Evolutionary conservation across 2,113 vertebrate species (phyloP).

Genomic region (Alligator sinensis): DNA sequence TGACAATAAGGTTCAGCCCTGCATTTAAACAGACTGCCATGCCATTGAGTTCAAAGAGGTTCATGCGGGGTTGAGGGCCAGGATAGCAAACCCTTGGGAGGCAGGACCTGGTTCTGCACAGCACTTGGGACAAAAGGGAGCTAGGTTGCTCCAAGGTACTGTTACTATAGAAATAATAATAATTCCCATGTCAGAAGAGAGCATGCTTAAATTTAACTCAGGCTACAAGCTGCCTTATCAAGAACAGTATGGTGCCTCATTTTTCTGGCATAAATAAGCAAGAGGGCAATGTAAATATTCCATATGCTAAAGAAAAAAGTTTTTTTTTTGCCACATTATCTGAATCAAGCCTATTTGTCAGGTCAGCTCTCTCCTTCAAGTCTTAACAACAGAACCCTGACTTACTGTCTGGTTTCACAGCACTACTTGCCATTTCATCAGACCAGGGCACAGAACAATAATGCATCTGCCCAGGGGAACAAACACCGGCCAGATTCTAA

Average conservation of each 20-base stretch:
- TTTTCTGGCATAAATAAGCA: not conserved
- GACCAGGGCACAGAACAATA: not conserved
- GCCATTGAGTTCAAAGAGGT: not conserved
- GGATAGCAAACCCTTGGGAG: not conserved
- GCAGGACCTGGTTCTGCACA: not conserved
- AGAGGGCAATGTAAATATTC: not conserved
- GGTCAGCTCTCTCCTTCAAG: not conserved
- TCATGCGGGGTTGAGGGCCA: not conserved
- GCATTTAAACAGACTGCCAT: not conserved
- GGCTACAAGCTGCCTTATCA: not conserved
- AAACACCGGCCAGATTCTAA: conserved; percentile 40
- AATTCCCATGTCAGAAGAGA: not conserved
- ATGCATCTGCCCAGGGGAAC: not conserved
- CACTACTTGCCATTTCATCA: not conserved
- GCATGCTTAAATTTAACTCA: not conserved
- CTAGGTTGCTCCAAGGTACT: not conserved
- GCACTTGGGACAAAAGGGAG: not conserved
- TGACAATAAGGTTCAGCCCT: not conserved
- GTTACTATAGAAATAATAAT: not conserved
- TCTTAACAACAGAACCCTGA: not conserved
- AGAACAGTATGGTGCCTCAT: not conserved
- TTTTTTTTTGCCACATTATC: not conserved
- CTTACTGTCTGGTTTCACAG: not conserved
- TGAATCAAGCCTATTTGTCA: not conserved
- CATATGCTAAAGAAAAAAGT: not conserved